Conservation (phyloP, 1,140 invertebrate species). For the Macrocentrus cingulum region DNA sequence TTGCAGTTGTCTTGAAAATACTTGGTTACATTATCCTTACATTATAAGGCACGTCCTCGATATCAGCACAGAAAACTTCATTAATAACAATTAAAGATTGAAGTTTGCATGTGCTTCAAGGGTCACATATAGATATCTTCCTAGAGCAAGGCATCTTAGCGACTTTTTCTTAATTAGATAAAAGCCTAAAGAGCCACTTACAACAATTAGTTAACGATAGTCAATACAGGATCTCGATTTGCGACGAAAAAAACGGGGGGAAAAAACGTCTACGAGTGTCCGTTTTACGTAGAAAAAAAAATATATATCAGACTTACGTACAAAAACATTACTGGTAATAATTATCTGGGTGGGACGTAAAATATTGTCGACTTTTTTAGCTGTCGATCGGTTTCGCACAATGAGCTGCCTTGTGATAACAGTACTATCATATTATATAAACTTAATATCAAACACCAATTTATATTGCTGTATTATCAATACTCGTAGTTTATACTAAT, state of each 20-base stretch:
- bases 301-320: too few relatives aligned
- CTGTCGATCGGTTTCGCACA: too few relatives aligned
- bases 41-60: constrained; percentile 13
- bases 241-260: not conserved
- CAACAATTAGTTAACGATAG: constrained; percentile 14
- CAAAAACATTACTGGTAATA: too few relatives aligned
- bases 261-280: too few relatives aligned
- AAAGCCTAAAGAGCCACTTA: constrained; percentile 39
- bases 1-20: constrained; percentile 7
- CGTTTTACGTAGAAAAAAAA: too few relatives aligned
- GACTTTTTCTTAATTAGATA: constrained; percentile 37
- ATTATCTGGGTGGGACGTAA: too few relatives aligned
- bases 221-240: not conserved
- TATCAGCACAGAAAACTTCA: constrained; percentile 1
- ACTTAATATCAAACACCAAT: too few relatives aligned
- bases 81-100: not conserved
- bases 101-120: not conserved
- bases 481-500: too few relatives aligned
- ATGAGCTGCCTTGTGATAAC: too few relatives aligned
- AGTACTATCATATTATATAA: too few relatives aligned
- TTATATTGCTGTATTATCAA: too few relatives aligned
- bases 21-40: not conserved
- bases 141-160: constrained; percentile 30
- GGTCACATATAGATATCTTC: constrained; percentile 10
- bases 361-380: too few relatives aligned